These are phyloP conservation scores for Sisyra terminalis DNA, from an alignment of 2,888 invertebrate genomes.

Conservation along the genomic window DNA sequence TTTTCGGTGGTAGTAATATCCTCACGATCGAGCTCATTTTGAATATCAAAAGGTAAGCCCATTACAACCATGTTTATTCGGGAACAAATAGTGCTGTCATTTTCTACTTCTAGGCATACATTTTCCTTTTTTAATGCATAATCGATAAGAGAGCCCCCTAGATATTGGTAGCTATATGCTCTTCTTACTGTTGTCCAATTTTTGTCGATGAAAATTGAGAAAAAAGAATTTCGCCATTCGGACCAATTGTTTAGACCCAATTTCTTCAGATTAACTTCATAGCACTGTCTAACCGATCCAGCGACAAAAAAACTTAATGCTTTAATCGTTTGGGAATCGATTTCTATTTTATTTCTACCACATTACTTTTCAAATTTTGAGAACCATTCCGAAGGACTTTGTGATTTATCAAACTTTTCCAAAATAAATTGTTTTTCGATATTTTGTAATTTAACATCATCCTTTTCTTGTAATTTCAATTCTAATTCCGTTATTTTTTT, in stretches of 20 bases:
- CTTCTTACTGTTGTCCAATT: conserved; percentile 7
- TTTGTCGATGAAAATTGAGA: conserved; percentile 8
- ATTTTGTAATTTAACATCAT: conserved; percentile 3
- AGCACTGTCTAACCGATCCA: conserved; percentile 6
- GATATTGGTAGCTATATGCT: conserved; percentile 8
- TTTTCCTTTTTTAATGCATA: conserved; percentile 8
- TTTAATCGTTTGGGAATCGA: conserved; percentile 1
- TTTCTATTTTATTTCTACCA: conserved; percentile 1
- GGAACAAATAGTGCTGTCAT: conserved; percentile 1
- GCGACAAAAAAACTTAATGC: background rate
- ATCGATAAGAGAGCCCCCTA: conserved; percentile 7
- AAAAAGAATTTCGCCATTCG: conserved; percentile 5
- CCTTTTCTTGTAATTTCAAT: background rate
- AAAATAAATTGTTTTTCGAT: conserved; percentile 5
- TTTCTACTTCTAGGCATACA: conserved; percentile 7
- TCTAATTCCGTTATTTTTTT: conserved; percentile 7
- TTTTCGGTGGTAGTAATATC: conserved; percentile 4
- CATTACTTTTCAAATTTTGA: conserved; percentile 6
- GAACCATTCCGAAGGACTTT: conserved; percentile 6
- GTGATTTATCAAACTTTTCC: conserved; percentile 7
- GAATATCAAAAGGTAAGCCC: conserved; percentile 8
- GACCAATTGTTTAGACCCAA: conserved; percentile 6
- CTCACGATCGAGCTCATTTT: conserved; percentile 7
- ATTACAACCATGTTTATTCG: conserved; percentile 9
- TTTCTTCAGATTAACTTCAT: conserved; percentile 8